A percentile compares a stretch with the other conserved stretches of the same genome.
phyloP scores from a whole-genome alignment of 2,113 vertebrate species.

The Pedetes capensis region DNA sequence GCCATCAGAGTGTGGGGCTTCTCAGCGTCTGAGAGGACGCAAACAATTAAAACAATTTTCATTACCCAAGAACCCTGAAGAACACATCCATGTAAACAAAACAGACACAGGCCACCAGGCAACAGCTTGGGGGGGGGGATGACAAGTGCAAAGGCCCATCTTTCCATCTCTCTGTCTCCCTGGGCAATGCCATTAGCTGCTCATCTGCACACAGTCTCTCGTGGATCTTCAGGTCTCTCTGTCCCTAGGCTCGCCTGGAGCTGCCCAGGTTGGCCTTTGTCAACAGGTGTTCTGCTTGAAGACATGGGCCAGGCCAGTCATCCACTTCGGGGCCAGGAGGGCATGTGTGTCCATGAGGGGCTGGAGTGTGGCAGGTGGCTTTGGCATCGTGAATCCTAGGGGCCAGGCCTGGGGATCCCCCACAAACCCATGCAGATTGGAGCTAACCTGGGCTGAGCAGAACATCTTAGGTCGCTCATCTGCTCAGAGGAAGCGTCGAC shows the following conservation, averaged over 20 bases:
- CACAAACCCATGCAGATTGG: neutral
- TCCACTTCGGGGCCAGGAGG: rapidly evolving
- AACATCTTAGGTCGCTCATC: neutral
- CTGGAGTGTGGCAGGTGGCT: neutral
- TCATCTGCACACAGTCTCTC: neutral
- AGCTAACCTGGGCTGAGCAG: neutral
- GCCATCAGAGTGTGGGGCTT: no score
- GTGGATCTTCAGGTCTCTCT: neutral
- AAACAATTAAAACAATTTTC: neutral
- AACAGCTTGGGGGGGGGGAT: no score
- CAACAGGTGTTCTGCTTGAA: neutral
- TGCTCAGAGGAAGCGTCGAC: neutral
- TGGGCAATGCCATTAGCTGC: neutral
- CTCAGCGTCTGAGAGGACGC: neutral
- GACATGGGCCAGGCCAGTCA: neutral
- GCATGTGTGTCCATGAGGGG: neutral
- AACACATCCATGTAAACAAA: neutral
- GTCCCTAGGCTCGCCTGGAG: neutral
- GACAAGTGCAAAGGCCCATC: neutral
- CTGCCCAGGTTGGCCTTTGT: neutral
- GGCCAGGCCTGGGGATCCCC: neutral
- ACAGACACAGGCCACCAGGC: neutral
- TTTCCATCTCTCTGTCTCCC: no score
- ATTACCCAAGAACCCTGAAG: neutral
- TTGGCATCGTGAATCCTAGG: neutral